phyloP scores from a whole-genome alignment of 2,113 vertebrate species.

The Corythoichthys intestinalis region DNA sequence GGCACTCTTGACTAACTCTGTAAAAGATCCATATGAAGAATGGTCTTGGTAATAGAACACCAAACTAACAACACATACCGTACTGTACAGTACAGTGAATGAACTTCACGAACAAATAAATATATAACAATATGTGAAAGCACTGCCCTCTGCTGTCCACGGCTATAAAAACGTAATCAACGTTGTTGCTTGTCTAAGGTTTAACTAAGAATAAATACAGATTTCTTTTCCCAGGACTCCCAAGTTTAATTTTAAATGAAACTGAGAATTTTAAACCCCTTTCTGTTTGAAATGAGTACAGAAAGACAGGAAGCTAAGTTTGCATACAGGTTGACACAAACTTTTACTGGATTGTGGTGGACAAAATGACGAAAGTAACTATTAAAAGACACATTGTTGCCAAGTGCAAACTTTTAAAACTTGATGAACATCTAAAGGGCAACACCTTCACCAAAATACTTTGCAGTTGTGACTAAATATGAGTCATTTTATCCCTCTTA shows the following conservation, averaged over 20 bases:
- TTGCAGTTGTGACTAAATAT: neutral
- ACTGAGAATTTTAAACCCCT: neutral
- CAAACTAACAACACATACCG: too few relatives aligned
- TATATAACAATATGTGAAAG: neutral
- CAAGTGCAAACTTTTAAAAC: neutral
- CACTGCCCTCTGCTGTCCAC: neutral
- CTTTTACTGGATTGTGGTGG: neutral
- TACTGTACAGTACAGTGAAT: too few relatives aligned
- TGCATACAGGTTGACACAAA: neutral
- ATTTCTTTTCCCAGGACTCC: neutral
- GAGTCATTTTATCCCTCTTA: neutral
- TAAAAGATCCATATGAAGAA: neutral
- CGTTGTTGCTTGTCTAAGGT: neutral
- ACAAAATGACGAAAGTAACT: neutral
- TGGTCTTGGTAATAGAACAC: neutral
- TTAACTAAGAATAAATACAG: neutral
- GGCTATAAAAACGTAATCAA: too few relatives aligned
- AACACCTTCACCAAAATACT: neutral
- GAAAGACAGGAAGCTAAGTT: neutral
- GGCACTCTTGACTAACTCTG: neutral
- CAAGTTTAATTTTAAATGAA: neutral
- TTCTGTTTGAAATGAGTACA: neutral
- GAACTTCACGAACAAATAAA: neutral
- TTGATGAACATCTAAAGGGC: neutral
- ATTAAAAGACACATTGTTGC: neutral